Base-by-base conservation (phyloP, 2,797 vertebrate genomes). In the Sebastes diaconus region DNA sequence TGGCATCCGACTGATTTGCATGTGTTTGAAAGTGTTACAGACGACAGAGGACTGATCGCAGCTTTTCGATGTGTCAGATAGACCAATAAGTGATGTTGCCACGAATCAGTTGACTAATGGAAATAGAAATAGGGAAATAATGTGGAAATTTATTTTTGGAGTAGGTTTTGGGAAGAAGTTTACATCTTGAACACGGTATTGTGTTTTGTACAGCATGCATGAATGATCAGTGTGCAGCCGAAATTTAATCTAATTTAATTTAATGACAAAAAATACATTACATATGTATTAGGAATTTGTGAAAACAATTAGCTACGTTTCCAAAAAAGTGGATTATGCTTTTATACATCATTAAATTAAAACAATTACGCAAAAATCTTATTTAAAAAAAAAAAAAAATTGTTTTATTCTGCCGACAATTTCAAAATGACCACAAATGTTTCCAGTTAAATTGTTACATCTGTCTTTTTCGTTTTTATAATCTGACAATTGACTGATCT, bases 351-450 rank as follows among this genome's bases (percentile, higher is more conserved):
- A 75, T 27, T 46, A 16, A 55, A 59, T 22, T 4, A 22, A 68
- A 39, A 18, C 14, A 36, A 10, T 13, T 24, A 5, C 1, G 3
- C 6, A 25, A 18, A 55, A 60, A 29, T 12, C 1, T 39, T 11
- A 14, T 14, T 39, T 36, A 13, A 39, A 39, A 39, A 20, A 42
- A 1, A 0, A 9, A 1, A 2, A 0, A 6, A 5, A 39, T 13
- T 0, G 1, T 59, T 58, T n/a, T 55, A 25, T 58, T 67, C 0
- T 66, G 5, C 10, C 0, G 5, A 3, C 5, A 29, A 2, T 60
- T 69, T 55, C 0, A 27, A 27, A 74, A 61, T 55, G 5, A 63
- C 4, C 36, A 2, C 22, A 63, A 42, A 32, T n/a, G 3, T 50
- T 54, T 55, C 7, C 4, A 12, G 3, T 52, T 16, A 0, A 50